phyloP scores from a whole-genome alignment of 2,113 vertebrate species.

The Macrotis lagotis region DNA sequence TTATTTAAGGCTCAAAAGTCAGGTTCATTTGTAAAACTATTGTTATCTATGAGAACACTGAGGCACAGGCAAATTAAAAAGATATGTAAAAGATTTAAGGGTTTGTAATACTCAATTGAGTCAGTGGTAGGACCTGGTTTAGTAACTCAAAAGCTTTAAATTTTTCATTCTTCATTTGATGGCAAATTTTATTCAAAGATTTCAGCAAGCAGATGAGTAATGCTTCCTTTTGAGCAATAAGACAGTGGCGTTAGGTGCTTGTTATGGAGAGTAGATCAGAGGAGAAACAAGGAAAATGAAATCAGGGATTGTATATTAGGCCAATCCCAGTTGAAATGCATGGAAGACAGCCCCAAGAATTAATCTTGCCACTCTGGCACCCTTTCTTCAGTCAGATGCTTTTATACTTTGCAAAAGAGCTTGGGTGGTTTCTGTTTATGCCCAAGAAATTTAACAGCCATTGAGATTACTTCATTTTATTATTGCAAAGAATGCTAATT shows the following conservation, averaged over 20 bases:
- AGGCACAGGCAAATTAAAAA: not conserved
- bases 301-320: not conserved
- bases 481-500: not conserved
- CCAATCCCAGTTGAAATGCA: not conserved
- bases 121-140: not conserved
- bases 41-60: not conserved
- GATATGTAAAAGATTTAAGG: not conserved
- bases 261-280: not conserved
- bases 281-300: not conserved
- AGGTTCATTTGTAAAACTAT: not conserved
- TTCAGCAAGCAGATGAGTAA: not conserved
- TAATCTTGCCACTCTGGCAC: not conserved
- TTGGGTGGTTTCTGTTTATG: slow-evolving; percentile 1
- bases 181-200: not conserved
- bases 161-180: not conserved
- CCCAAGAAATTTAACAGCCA: not conserved
- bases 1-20: not conserved
- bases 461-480: not conserved
- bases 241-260: not conserved
- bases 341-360: not conserved
- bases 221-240: not conserved
- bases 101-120: not conserved
- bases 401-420: not conserved
- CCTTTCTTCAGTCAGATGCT: not conserved
- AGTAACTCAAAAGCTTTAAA: not conserved